A percentile compares a stretch with the other conserved stretches of the same genome.
phyloP scores from a whole-genome alignment of 2,888 invertebrate species.

The Agrotis ipsilon region DNA sequence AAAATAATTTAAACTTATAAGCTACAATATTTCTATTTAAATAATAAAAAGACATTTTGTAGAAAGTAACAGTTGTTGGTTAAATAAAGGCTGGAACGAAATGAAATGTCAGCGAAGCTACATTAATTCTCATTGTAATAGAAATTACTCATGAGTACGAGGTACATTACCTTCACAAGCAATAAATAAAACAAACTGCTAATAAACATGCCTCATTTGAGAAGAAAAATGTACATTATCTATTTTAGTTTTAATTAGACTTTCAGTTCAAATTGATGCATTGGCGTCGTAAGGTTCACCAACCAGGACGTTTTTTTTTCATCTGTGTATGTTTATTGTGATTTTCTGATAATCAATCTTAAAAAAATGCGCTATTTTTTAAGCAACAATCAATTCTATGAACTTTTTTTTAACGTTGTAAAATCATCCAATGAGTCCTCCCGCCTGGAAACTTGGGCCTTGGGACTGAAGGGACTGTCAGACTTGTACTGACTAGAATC shows the following conservation, averaged over 20 bases:
- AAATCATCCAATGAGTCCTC: no score
- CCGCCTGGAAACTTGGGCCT: no score
- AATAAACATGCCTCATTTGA: slow-evolving; percentile 28
- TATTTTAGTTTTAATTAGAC: slow-evolving; percentile 26
- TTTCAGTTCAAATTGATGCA: background rate
- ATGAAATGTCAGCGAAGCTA: slow-evolving; percentile 19
- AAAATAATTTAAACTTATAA: background rate
- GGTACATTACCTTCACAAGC: slow-evolving; percentile 16
- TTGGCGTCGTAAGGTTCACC: background rate
- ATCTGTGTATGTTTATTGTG: background rate
- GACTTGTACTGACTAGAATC: no score
- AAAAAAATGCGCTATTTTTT: no score
- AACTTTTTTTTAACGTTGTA: no score
- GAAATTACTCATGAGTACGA: slow-evolving; percentile 27
- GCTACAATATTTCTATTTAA: background rate
- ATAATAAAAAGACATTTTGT: slow-evolving; percentile 10
- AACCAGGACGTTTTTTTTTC: background rate
- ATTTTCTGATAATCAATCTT: no score
- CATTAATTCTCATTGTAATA: slow-evolving; percentile 43
- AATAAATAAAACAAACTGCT: slow-evolving; percentile 37
- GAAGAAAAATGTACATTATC: slow-evolving; percentile 26
- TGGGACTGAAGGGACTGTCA: no score
- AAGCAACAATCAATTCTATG: no score
- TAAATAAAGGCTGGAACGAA: slow-evolving; percentile 15
- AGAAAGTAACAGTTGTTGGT: slow-evolving; percentile 21